Evolutionary conservation across 2,888 invertebrate species (phyloP).

Genomic region (Vanessa cardui): DNA sequence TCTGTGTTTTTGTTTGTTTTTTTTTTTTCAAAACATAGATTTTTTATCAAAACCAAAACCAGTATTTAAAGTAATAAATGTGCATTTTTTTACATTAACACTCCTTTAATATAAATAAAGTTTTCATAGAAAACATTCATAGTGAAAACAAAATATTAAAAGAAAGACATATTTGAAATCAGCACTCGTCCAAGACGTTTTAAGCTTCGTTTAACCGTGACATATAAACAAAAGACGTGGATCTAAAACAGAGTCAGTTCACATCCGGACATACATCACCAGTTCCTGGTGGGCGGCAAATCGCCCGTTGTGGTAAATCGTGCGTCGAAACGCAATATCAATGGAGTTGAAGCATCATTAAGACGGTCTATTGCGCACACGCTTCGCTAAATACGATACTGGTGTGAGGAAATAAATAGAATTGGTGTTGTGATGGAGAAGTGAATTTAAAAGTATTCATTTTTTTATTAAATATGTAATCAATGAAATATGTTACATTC

Average conservation of each 20-base stretch:
- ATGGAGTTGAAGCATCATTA: constrained; percentile 70
- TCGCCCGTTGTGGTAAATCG: constrained; percentile 78
- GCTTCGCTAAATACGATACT: constrained; percentile 3
- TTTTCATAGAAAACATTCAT: too few species aligned
- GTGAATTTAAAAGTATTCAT: neutral
- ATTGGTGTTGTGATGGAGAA: neutral
- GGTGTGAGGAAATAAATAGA: constrained; percentile 15
- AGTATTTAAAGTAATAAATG: too few species aligned
- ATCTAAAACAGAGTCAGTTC: constrained; percentile 46
- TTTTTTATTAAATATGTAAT: too few species aligned
- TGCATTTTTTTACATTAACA: too few species aligned
- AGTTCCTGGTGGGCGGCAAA: constrained; percentile 68
- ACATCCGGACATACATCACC: constrained; percentile 53
- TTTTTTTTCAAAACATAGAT: too few species aligned
- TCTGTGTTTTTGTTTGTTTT: too few species aligned
- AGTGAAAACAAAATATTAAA: neutral
- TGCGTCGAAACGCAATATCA: constrained; percentile 74
- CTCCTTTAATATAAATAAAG: too few species aligned
- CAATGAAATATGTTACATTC: neutral
- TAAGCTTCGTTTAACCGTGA: neutral
- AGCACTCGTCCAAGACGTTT: neutral
- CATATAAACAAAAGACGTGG: constrained; percentile 42
- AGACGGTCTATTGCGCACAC: constrained; percentile 62
- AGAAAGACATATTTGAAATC: neutral
- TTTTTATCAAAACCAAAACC: too few species aligned